phyloP scores from a whole-genome alignment of 2,797 vertebrate species.

The Smutsia temminckii region DNA sequence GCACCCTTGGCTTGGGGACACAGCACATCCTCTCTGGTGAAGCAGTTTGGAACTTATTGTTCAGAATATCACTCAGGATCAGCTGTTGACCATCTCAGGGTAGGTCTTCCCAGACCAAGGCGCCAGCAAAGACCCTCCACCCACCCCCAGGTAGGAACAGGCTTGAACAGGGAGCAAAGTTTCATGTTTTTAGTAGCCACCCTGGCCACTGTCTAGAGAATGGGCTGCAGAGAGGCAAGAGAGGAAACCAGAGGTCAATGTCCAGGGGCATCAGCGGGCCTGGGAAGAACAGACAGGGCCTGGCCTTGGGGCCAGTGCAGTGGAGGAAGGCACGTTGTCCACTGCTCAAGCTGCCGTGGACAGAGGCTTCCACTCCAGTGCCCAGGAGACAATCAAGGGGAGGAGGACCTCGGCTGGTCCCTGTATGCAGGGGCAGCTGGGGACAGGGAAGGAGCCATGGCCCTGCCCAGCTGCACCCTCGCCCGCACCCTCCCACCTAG shows the following conservation, averaged over 20 bases:
- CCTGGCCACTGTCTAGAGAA: neutral
- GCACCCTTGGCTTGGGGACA: no score
- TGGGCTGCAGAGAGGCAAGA: neutral
- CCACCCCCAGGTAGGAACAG: neutral
- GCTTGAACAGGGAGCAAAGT: neutral
- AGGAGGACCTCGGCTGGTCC: neutral
- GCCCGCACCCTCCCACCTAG: neutral
- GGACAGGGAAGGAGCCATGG: neutral
- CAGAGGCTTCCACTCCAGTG: neutral
- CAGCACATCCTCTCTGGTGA: neutral
- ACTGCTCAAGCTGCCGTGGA: no score
- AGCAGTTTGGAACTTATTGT: neutral
- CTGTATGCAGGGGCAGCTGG: fast-evolving
- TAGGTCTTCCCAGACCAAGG: neutral
- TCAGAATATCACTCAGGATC: neutral
- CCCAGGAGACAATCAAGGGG: neutral
- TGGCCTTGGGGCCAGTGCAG: no score
- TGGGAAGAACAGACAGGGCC: fast-evolving
- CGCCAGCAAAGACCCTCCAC: neutral
- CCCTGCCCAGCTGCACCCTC: fast-evolving
- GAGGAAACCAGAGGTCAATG: neutral
- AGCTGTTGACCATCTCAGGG: neutral
- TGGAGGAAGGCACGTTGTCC: fast-evolving
- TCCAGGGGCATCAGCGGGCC: neutral
- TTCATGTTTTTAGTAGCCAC: neutral